A percentile compares a stretch with the other conserved stretches of the same genome.
phyloP scores from a whole-genome alignment of 2,797 vertebrate species.

The Brachymystax lenok region DNA sequence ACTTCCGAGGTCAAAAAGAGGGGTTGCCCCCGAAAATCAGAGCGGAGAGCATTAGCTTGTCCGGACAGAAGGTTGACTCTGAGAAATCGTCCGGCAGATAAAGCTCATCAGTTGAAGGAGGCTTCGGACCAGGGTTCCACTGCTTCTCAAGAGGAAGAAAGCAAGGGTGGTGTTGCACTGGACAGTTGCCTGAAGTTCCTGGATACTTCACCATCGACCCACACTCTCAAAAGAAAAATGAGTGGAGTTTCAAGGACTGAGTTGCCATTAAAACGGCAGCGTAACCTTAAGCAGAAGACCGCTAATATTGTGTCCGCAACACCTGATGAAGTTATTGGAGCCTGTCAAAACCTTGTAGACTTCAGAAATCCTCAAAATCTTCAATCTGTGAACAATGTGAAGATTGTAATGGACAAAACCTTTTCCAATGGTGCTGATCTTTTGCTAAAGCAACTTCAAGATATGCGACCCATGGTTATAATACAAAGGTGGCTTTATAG shows the following conservation, averaged over 20 bases:
- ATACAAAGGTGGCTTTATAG: slow-evolving; percentile 85
- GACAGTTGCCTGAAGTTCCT: slow-evolving; percentile 92
- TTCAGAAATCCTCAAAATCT: slow-evolving; percentile 93
- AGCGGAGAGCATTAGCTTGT: slow-evolving; percentile 68
- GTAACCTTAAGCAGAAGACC: slow-evolving; percentile 65
- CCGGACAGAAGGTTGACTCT: slow-evolving; percentile 73
- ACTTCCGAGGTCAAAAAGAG: slow-evolving; percentile 61
- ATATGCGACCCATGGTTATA: slow-evolving; percentile 93
- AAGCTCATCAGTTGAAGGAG: slow-evolving; percentile 65
- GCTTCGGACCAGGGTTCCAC: slow-evolving; percentile 82
- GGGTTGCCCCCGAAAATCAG: slow-evolving; percentile 76
- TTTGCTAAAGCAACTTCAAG: slow-evolving; percentile 94
- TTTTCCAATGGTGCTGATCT: slow-evolving; percentile 88
- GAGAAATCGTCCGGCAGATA: slow-evolving; percentile 68
- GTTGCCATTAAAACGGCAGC: slow-evolving; percentile 83
- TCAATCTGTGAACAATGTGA: slow-evolving; percentile 87
- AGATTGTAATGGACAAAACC: slow-evolving; percentile 93
- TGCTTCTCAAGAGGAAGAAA: slow-evolving; percentile 78
- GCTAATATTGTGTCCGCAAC: slow-evolving; percentile 58
- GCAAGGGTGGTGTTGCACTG: slow-evolving; percentile 80
- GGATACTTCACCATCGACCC: slow-evolving; percentile 89
- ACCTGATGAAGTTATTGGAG: slow-evolving; percentile 62
- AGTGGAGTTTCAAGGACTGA: slow-evolving; percentile 75
- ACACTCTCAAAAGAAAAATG: slow-evolving; percentile 86
- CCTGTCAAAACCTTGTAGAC: slow-evolving; percentile 80